Base-by-base conservation (phyloP, 2,113 vertebrate genomes). In the Brachypodius melanocephalos region DNA sequence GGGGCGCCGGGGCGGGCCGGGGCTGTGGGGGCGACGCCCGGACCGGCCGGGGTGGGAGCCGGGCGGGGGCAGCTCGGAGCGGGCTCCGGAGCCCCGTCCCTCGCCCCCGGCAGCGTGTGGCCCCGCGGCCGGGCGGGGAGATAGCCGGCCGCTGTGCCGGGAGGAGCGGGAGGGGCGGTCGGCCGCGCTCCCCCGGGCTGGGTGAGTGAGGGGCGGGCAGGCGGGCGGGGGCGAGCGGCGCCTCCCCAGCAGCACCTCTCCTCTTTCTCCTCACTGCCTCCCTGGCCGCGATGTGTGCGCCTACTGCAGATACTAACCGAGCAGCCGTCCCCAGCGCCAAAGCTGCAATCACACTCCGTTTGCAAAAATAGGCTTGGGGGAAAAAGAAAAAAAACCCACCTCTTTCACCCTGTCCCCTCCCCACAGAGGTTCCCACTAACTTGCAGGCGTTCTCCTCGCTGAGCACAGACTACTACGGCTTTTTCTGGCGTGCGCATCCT, bases 291-390 rank as follows among this genome's bases (percentile, higher is more conserved):
- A 3, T 51, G 73, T 29, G 85, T 46, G 52, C 63, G 77, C 57
- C 8, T 86, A 66, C 96, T 97, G 98, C 98, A 40, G 97, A 93
- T 72, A 58, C 93, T 89, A 48, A 74, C 89, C 68, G 8, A 26
- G 88, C 94, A 88, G 92, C 88, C 40, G 38, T 66, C 92, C 91
- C 95, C 88, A 21, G 94, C 93, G 88, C 55, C 17, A 45, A 51
- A 85, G 82, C 95, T 93, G 95, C 93, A 85, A 5, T 83, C 77
- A 15, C 78, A 25, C 67, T 84, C 69, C 48, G 54, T 36, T 38
- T 5, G 80, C 71, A 80, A 36, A 75, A 88, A 83, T 54, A 83
- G 89, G 25, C 65, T 42, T 38, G 54, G 9, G 20, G 31, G 7
- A 3, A 3, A 8, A 22, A 57, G 31, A n/a, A 22, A 7, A 28